Evolutionary conservation across 2,888 invertebrate species (phyloP), one percentile per base, ranked within the genome.

Genomic region (Drosophila conformis): DNA sequence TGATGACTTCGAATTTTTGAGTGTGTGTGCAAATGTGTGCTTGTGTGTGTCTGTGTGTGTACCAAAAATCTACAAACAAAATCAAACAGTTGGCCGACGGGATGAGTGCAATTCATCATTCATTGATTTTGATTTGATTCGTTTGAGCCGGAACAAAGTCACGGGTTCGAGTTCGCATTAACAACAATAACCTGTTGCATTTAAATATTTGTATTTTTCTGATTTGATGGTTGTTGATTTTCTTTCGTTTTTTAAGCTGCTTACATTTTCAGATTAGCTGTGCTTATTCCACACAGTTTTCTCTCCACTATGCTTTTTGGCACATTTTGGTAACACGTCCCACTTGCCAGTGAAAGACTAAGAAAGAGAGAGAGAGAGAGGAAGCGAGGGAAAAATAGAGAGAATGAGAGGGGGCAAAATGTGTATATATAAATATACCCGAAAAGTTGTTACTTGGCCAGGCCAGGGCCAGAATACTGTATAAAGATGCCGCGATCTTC

Each of bases 181-280:
- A 71, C 81, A 78, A 62, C 59, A 56, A 59, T 61, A 77, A 73
- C 71, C 76, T 76, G 80, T 64, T 80, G 80, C 76, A 61, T 35
- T 80, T 42, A 76, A 49, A 60, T 35, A 62, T 53, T 18, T 33
- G 11, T 42, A 48, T 58, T 5, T 46, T 67, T 38, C 11, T 54
- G 21, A 21, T 21, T 8, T 46, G 4, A 25, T 15, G 7, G 7
- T 8, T 46, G 2, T 25, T n/a, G 18, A 25, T 27, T 40, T 56
- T 60, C 64, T 27, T 35, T 52, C 11, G 40, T 52, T 15, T n/a
- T 21, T 52, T 58, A 80, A 76, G 80, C 83, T 65, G 86, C 73
- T 85, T 87, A 87, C 52, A 70, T 88, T 82, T 85, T 67, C 83
- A 69, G 89, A 86, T 90, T 90, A 90, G 74, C 82, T 74, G 62